Evolutionary conservation across 2,113 vertebrate genomes (phyloP).

Genomic region (Formicarius rufipectus): DNA sequence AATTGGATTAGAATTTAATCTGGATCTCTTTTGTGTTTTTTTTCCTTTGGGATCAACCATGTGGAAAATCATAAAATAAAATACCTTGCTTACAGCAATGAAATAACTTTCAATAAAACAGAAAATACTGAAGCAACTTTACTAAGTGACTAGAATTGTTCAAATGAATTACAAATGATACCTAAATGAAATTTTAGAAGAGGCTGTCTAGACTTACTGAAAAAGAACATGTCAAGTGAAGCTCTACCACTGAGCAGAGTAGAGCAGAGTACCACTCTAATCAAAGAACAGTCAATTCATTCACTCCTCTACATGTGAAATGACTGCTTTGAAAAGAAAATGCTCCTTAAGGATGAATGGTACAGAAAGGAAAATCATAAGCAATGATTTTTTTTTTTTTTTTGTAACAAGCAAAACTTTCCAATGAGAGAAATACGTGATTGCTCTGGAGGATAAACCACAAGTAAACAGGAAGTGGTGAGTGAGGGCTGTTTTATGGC

Average conservation of each 20-base stretch:
- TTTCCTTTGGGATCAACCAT: background rate
- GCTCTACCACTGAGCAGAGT: background rate
- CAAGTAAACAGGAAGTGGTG: slow-evolving; percentile 50
- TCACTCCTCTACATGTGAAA: background rate
- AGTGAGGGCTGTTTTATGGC: background rate
- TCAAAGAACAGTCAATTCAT: background rate
- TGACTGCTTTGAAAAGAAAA: background rate
- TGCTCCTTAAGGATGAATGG: background rate
- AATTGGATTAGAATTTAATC: slow-evolving; percentile 15
- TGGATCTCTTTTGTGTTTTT: background rate
- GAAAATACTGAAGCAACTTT: slow-evolving; percentile 7
- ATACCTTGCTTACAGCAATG: background rate
- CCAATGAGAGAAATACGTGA: background rate
- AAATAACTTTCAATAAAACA: slow-evolving; percentile 25
- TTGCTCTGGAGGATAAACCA: background rate
- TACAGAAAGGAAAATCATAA: background rate
- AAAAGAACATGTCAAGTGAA: background rate
- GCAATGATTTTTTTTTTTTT: background rate
- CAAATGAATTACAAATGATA: slow-evolving; percentile 33
- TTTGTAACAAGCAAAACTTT: background rate
- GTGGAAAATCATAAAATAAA: slow-evolving; percentile 2
- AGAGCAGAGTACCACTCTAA: background rate
- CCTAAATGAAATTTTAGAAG: slow-evolving; percentile 27
- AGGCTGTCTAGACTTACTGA: background rate
- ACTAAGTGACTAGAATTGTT: slow-evolving; percentile 3